Evolutionary conservation across 2,797 vertebrate genomes (phyloP).

Genomic region (Lagothrix lagotricha): DNA sequence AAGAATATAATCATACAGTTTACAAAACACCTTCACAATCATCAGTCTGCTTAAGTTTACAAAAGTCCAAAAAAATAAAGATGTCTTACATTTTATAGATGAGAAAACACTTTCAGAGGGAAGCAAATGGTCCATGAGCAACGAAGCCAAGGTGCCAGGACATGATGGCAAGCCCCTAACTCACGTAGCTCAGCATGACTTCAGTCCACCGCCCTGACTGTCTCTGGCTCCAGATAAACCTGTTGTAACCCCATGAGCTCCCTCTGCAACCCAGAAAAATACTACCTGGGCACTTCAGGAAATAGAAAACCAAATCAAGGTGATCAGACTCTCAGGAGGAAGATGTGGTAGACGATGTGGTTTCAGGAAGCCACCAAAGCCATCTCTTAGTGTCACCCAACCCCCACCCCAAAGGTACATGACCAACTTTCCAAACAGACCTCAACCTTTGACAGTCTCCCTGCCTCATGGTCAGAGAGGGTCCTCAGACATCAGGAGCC

Average conservation of each 20-base stretch:
- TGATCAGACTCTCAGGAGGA: neutral
- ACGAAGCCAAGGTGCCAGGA: neutral
- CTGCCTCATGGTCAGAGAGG: neutral
- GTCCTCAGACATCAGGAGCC: neutral
- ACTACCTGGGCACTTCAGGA: neutral
- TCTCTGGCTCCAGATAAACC: neutral
- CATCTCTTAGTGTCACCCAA: neutral
- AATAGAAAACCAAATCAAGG: conserved; percentile 2
- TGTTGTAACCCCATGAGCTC: neutral
- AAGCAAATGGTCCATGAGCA: neutral
- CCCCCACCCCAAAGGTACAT: neutral
- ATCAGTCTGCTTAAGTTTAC: neutral
- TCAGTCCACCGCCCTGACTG: neutral
- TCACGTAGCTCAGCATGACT: neutral
- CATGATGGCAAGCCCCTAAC: neutral
- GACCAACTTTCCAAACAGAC: neutral
- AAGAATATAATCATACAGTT: neutral
- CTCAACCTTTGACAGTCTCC: neutral
- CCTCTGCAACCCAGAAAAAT: neutral
- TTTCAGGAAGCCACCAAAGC: neutral
- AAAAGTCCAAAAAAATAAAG: neutral
- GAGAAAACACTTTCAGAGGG: neutral
- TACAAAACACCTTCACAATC: neutral
- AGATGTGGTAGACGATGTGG: neutral
- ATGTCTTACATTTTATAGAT: neutral